phyloP scores from a whole-genome alignment of 2,797 vertebrate species.

The Scyliorhinus canicula region DNA sequence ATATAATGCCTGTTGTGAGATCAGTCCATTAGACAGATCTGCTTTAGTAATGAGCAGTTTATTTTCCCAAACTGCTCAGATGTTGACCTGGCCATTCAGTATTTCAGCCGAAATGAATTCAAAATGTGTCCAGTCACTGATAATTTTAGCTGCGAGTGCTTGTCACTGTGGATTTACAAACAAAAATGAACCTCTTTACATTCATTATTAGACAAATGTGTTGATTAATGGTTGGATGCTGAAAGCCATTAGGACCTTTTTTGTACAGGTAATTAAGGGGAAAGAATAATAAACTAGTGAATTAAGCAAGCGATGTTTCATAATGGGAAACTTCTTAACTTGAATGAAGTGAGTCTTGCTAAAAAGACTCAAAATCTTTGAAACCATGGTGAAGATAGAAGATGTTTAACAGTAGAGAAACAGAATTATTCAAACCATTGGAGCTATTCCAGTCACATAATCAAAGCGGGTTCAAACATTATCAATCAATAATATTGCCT shows the following conservation, averaged over 20 bases:
- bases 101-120: background rate
- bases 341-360: background rate
- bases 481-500: background rate
- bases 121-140: background rate
- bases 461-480: background rate
- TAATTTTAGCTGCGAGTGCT: background rate
- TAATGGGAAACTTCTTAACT: background rate
- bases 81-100: conserved; percentile 52
- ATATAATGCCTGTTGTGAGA: conserved; percentile 54
- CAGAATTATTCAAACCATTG: background rate
- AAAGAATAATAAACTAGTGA: conserved; percentile 6
- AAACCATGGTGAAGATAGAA: background rate
- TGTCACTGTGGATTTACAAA: background rate
- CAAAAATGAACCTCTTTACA: conserved; percentile 30
- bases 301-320: background rate
- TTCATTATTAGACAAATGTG: conserved; percentile 30
- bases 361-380: background rate
- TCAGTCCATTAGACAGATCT: conserved; percentile 62
- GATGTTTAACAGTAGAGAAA: background rate
- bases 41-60: conserved; percentile 58
- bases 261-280: background rate
- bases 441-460: background rate
- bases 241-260: background rate
- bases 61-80: conserved; percentile 61
- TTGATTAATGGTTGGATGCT: background rate